Percentiles rank a stretch among this genome's conserved stretches.
Evolutionary conservation across 2,888 invertebrate species (phyloP).

Genomic region (Trimorus sp.): DNA sequence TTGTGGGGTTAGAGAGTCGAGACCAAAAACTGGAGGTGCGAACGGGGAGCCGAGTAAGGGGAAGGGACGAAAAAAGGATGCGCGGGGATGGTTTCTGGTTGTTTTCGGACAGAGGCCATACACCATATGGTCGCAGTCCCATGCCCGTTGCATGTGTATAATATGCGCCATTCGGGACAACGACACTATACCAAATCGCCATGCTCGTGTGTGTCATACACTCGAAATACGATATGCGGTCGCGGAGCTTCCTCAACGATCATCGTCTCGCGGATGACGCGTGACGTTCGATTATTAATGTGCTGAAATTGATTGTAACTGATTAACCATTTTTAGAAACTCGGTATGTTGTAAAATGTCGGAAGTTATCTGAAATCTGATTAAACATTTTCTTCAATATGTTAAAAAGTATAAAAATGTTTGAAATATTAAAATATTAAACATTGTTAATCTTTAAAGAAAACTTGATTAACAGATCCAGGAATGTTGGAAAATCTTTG

Average conservation of each 20-base stretch:
- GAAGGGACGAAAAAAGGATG: constrained; percentile 12
- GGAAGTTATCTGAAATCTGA: no score
- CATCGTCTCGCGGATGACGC: constrained; percentile 22
- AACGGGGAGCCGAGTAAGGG: neutral
- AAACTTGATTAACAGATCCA: no score
- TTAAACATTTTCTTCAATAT: no score
- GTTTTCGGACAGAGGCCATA: constrained; percentile 79
- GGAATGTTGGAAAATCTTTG: no score
- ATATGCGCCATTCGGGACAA: constrained; percentile 55
- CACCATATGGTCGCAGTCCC: constrained; percentile 69
- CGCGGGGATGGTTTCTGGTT: constrained; percentile 65
- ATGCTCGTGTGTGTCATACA: constrained; percentile 37
- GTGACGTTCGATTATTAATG: constrained; percentile 19
- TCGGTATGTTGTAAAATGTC: no score
- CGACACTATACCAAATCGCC: constrained; percentile 41
- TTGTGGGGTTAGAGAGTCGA: constrained; percentile 11
- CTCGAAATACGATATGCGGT: constrained; percentile 63
- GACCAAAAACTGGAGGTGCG: constrained; percentile 20
- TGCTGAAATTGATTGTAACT: neutral
- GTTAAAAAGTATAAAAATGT: no score
- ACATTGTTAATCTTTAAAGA: neutral
- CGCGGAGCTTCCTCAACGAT: constrained; percentile 62
- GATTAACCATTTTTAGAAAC: no score
- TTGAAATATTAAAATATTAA: neutral
- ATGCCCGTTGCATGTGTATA: constrained; percentile 64